Evolutionary conservation across 2,888 invertebrate genomes (phyloP).

Genomic region (Prenolepis imparis): DNA sequence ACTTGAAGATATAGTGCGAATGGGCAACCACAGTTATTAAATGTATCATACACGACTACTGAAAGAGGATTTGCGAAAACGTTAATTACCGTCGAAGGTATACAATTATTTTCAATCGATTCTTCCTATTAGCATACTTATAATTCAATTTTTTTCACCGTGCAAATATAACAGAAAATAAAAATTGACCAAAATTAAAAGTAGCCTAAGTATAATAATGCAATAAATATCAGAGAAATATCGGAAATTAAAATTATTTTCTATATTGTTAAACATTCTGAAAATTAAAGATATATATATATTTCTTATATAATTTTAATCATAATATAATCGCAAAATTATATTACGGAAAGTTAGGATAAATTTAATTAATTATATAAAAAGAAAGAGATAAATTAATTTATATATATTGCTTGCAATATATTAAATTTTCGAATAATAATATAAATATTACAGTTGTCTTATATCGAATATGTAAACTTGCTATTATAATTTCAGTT

Average conservation of each 20-base stretch:
- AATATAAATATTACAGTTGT: constrained; percentile 1
- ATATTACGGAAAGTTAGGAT: neutral
- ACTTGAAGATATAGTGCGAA: constrained; percentile 54
- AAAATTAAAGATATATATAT: constrained; percentile 33
- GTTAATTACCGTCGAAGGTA: constrained; percentile 50
- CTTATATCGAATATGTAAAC: constrained; percentile 10
- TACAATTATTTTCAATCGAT: constrained; percentile 13
- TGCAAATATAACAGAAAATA: constrained; percentile 1
- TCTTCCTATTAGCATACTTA: constrained; percentile 24
- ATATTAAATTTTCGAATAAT: constrained; percentile 26
- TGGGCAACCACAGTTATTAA: constrained; percentile 61
- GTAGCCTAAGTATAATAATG: constrained; percentile 47
- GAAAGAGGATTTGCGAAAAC: constrained; percentile 35
- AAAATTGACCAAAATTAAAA: constrained; percentile 30
- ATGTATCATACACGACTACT: constrained; percentile 69
- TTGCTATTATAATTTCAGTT: constrained; percentile 37
- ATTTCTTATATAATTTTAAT: constrained; percentile 29
- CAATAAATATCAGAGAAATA: constrained; percentile 34
- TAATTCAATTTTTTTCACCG: constrained; percentile 19
- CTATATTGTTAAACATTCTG: constrained; percentile 26
- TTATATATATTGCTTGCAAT: constrained; percentile 17
- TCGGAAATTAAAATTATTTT: constrained; percentile 39
- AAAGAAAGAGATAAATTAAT: constrained; percentile 1
- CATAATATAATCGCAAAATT: neutral
- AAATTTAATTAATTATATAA: constrained; percentile 11